Base-by-base conservation (phyloP, 2,888 invertebrate species). In the Graphium colonna region DNA sequence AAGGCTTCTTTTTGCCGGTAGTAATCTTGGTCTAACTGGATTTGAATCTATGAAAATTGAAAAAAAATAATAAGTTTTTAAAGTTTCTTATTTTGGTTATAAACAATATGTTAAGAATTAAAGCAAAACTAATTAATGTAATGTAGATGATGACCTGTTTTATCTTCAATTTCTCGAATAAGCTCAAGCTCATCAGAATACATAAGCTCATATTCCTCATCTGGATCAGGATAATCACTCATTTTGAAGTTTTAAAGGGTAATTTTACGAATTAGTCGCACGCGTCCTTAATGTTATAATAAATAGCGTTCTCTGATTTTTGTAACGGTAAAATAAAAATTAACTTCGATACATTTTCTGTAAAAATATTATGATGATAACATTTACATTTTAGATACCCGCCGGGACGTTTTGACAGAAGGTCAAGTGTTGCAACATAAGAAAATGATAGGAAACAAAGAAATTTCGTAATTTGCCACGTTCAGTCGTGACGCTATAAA, bases 111-210 rank as follows among this genome's bases (percentile, higher is more conserved):
- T n/a, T n/a, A n/a, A n/a, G n/a, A n/a, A n/a, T n/a, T n/a, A n/a
- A n/a, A n/a, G n/a, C n/a, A n/a, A n/a, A n/a, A n/a, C n/a, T n/a
- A n/a, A n/a, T 31, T 31, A 28, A 3, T 31, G 33, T 42, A n/a
- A n/a, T n/a, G n/a, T n/a, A n/a, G n/a, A n/a, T n/a, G n/a, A n/a
- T 61, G 64, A 84, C 80, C 80, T 58, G 63, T 61, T 61, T 77
- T 70, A 15, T 71, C 75, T 49, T 91, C 90, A 52, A 83, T 75
- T 63, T 93, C 92, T 38, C 88, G 84, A 31, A 94, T 68, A 74
- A 93, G 75, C 64, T 94, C 94, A 60, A 94, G 68, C 64, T 95
- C 94, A 71, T 94, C 94, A 36, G 92, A 92, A 64, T 94, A 93
- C 90, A 92, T 92, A 47, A 94, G 83, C 71, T 95, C 94, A 66